Conservation (phyloP, 2,113 vertebrate genomes). For the Tapirus terrestris region DNA sequence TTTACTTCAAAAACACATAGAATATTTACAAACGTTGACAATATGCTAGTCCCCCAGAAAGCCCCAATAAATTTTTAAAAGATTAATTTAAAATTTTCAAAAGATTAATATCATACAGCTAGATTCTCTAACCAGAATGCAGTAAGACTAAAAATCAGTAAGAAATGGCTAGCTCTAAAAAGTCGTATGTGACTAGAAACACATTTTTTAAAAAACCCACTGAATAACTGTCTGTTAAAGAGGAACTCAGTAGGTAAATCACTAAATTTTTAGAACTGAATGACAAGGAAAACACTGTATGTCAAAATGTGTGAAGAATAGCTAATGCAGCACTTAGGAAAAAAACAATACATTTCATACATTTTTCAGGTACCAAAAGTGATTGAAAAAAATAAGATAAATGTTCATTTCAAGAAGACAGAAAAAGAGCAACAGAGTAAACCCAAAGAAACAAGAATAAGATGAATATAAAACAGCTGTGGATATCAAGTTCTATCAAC, state of each 20-base stretch:
- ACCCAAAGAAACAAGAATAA: background rate
- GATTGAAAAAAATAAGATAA: background rate
- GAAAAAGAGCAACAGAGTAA: background rate
- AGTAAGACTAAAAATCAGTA: background rate
- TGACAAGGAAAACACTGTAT: background rate
- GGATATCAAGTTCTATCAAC: background rate
- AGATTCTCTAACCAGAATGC: background rate
- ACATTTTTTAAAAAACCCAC: background rate
- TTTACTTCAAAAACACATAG: background rate
- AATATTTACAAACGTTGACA: background rate
- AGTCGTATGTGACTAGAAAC: background rate
- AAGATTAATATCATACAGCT: background rate
- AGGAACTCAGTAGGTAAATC: background rate
- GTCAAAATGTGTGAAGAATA: background rate
- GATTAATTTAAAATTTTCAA: background rate
- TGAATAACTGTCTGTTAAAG: background rate
- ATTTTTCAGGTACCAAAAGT: background rate
- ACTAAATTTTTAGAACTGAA: background rate
- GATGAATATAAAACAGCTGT: background rate
- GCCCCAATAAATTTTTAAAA: background rate
- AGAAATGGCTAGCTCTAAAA: background rate
- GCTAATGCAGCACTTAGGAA: background rate
- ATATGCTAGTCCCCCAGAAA: background rate
- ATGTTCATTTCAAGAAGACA: slow-evolving; percentile 7
- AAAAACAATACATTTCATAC: background rate